Evolutionary conservation across 2,888 invertebrate species (phyloP), one percentile per base, ranked within the genome.

Genomic region (Scaptomyza polygonia): DNA sequence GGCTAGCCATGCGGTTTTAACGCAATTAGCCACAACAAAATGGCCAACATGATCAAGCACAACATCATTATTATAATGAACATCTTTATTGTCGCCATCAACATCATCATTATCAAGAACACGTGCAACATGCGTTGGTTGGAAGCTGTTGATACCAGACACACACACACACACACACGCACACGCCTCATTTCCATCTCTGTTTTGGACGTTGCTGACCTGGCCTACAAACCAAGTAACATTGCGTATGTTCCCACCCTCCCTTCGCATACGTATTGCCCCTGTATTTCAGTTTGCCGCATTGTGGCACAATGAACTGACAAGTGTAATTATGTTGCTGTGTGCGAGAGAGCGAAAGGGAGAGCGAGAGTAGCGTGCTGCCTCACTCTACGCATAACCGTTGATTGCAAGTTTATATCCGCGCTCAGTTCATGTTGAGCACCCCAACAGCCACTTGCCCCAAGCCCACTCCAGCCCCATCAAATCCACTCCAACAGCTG

Each of bases 261-360:
- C 14, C 1, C 18, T 30, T 51, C 36, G 29, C 12, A 7, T 8
- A 6, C 16, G n/a, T 27, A 43, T 25, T 11, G 21, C 53, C 30
- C 42, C 55, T 64, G 48, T 29, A 14, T 57, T 47, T 59, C 40
- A 51, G 48, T 47, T 54, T 63, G 52, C 52, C 67, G 68, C 86
- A 75, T 76, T 81, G 81, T 81, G 81, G 86, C 77, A 79, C 86
- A 86, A 84, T 86, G 83, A 86, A 86, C 83, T 86, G 83, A 84
- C 86, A 84, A 86, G 83, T 84, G 81, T 84, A 84, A 84, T 84
- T 84, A 84, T 84, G 79, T 81, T 81, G 79, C 72, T 86, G 66
- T 61, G 74, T 56, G 62, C 58, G 47, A 25, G 44, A 14, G 18
- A 11, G 21, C 16, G 30, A 30, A 11, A 4, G 14, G 12, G 21